These are phyloP conservation scores for Lampris megalopsis DNA, from an alignment of 2,113 vertebrate species.

Conservation along the genomic window DNA sequence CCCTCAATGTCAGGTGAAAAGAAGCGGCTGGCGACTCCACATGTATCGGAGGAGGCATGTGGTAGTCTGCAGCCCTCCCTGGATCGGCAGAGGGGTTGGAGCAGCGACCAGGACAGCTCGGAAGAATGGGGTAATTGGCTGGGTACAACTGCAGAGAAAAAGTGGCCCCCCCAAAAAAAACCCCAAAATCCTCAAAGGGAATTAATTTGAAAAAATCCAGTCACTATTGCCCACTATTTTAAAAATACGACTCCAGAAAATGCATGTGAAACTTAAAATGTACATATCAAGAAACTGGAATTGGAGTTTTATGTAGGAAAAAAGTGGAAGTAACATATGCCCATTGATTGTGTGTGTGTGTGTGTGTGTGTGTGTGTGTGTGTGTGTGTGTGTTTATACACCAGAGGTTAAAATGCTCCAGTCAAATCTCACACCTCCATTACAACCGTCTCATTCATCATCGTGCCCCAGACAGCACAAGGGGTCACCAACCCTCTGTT, in stretches of 20 bases:
- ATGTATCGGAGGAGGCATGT: no score
- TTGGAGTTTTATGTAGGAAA: background rate
- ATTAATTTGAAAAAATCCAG: constrained; percentile 16
- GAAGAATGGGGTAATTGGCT: no score
- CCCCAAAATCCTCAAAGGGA: no score
- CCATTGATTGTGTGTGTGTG: background rate
- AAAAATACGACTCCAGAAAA: background rate
- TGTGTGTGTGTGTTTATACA: background rate
- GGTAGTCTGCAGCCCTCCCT: no score
- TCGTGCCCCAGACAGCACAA: constrained; percentile 41
- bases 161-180: no score
- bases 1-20: no score
- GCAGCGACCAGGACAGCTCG: no score
- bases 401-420: constrained; percentile 30
- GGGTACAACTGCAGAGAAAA: no score
- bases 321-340: background rate
- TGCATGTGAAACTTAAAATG: background rate
- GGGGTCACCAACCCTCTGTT: constrained; percentile 30
- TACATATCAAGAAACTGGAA: background rate
- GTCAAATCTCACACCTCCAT: constrained; percentile 53
- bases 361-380: background rate
- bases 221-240: background rate
- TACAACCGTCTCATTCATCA: constrained; percentile 63
- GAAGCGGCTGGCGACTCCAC: no score
- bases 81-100: no score